These are phyloP conservation scores for Phalacrocorax pelagicus DNA, from an alignment of 2,113 vertebrate species.

Conservation along the genomic window DNA sequence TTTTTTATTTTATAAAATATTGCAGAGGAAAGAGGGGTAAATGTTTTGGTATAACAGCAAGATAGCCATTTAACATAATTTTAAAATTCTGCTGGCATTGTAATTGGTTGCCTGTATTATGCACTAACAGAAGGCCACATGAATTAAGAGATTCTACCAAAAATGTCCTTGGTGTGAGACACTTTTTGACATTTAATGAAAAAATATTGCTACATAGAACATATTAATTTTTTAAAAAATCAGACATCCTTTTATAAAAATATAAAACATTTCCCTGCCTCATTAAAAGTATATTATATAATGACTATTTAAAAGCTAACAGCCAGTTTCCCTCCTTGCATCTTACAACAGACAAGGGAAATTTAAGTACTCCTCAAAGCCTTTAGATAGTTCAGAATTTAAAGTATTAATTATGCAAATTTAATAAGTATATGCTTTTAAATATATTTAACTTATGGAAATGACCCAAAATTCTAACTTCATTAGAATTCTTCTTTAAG, in stretches of 20 bases:
- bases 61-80: background rate
- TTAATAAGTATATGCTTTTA: background rate
- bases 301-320: background rate
- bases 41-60: background rate
- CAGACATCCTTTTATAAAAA: background rate
- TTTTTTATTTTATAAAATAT: background rate
- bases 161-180: background rate
- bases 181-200: background rate
- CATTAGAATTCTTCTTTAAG: background rate
- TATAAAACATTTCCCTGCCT: background rate
- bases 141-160: background rate
- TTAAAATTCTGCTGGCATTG: background rate
- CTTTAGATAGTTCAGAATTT: background rate
- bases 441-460: background rate
- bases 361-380: background rate
- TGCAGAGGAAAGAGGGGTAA: background rate
- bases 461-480: background rate
- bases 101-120: background rate
- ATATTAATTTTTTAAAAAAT: background rate
- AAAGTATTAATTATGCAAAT: conserved; percentile 6
- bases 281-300: background rate
- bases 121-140: background rate
- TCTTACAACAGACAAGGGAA: background rate
- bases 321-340: background rate
- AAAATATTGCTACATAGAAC: background rate